Conservation (phyloP, 2,888 invertebrate species). For the Hedya salicella region DNA sequence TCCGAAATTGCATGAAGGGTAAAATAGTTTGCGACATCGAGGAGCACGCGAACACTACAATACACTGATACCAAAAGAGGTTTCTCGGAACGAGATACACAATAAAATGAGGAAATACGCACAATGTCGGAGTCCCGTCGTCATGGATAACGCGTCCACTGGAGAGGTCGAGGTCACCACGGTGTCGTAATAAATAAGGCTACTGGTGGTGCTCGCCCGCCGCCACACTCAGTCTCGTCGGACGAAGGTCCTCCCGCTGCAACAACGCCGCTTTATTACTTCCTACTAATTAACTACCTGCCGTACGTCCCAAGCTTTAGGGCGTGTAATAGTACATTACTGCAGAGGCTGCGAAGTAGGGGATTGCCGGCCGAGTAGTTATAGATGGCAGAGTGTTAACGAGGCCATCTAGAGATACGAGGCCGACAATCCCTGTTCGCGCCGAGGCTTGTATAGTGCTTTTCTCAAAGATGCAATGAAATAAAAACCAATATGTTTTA, state of each 20-base stretch:
- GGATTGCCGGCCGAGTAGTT: too few relatives aligned
- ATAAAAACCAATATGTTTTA: too few relatives aligned
- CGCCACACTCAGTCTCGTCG: constrained; percentile 90
- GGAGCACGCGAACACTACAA: constrained; percentile 56
- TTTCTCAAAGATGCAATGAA: too few relatives aligned
- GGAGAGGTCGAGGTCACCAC: constrained; percentile 26
- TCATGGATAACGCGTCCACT: constrained; percentile 57
- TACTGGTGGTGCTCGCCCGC: constrained; percentile 58
- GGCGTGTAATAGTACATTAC: too few relatives aligned
- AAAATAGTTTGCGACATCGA: constrained; percentile 68
- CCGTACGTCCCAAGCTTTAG: too few relatives aligned
- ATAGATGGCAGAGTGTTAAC: too few relatives aligned
- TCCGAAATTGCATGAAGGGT: constrained; percentile 53
- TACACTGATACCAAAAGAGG: constrained; percentile 47
- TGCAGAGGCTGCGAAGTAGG: too few relatives aligned
- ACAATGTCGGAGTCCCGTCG: constrained; percentile 65
- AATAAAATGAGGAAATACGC: constrained; percentile 69
- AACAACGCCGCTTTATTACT: too few relatives aligned
- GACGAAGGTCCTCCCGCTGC: constrained; percentile 94
- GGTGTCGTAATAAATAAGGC: constrained; percentile 11
- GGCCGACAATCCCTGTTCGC: too few relatives aligned
- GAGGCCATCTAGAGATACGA: too few relatives aligned
- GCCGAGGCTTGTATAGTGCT: too few relatives aligned
- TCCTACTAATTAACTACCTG: too few relatives aligned
- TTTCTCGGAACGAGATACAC: constrained; percentile 42